phyloP scores from a whole-genome alignment of 92 coral and sea anemone genomes.

The Umimayanthus kanabou region DNA sequence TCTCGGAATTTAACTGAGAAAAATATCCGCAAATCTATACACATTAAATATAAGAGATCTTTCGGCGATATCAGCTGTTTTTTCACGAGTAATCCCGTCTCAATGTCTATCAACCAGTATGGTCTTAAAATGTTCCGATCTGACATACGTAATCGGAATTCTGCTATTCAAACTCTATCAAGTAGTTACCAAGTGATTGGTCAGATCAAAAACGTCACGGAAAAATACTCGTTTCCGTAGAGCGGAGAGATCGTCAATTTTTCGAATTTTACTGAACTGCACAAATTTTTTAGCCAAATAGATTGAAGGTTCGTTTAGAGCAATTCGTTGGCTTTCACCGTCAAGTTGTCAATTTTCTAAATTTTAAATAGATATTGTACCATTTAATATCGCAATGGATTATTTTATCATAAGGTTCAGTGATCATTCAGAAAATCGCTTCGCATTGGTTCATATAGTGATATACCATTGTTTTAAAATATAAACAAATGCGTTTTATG shows the following conservation, averaged over 20 bases:
- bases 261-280: too few relatives aligned
- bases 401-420: too few relatives aligned
- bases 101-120: too few relatives aligned
- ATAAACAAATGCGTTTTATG: background rate
- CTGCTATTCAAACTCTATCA: background rate
- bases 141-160: constrained; percentile 1
- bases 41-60: background rate
- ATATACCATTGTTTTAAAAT: background rate
- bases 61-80: background rate
- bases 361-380: background rate
- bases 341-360: background rate
- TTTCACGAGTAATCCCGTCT: background rate
- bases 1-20: background rate
- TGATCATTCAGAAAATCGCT: too few relatives aligned
- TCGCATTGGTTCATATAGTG: too few relatives aligned
- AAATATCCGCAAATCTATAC: too few relatives aligned
- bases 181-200: background rate
- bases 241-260: background rate
- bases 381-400: background rate
- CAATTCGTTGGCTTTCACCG: background rate
- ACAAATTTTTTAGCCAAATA: background rate
- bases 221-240: background rate
- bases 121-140: background rate
- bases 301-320: background rate
- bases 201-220: background rate